Base-by-base conservation (phyloP, 1,140 invertebrate genomes). In the Zeugodacus cucurbitae region DNA sequence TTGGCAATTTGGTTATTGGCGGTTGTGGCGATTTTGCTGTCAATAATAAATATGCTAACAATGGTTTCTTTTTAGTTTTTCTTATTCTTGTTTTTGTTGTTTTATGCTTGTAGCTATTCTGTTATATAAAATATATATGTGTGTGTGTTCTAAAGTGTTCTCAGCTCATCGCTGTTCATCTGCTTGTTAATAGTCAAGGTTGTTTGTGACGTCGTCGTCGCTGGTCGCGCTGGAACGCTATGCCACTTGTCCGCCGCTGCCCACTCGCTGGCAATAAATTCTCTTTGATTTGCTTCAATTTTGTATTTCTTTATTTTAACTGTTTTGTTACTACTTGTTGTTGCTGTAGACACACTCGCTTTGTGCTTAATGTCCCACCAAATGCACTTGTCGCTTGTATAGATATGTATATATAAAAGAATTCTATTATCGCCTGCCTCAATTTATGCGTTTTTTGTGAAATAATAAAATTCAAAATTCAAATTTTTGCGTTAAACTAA, bases 151-250 rank as follows among this genome's bases (percentile, higher is more conserved):
- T 86, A 22, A 86, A 58, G 26, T 32, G 85, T 34, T 86, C 48
- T 86, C 54, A 26, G 59, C 48, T 86, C 54, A 26, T 82, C 41
- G 44, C 34, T 34, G 48, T 70, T 48, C 26, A 29, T 86, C 54
- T 26, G 17, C 26, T n/a, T 86, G 54, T 41, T 20, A 34, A 59
- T 85, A 59, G 74, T 90, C 91, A 92, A 92, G 91, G 91, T 91
- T 91, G 91, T 90, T 86, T 91, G 91, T 92, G 91, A 92, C 91
- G 91, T 92, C 90, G 90, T 29, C 22, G 20, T 64, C 29, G 32
- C 34, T n/a, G 26, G 54, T 10, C 54, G 32, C 37, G 32, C 37
- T 90, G 37, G 14, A 17, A 17, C 41, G 26, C 10, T 11, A 70
- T 34, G 20, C 26, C 74, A 82, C 41, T 82, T 82, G 74, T 48